Evolutionary conservation across 2,888 invertebrate genomes (phyloP).

Genomic region (Melikaiella ostensackeni): DNA sequence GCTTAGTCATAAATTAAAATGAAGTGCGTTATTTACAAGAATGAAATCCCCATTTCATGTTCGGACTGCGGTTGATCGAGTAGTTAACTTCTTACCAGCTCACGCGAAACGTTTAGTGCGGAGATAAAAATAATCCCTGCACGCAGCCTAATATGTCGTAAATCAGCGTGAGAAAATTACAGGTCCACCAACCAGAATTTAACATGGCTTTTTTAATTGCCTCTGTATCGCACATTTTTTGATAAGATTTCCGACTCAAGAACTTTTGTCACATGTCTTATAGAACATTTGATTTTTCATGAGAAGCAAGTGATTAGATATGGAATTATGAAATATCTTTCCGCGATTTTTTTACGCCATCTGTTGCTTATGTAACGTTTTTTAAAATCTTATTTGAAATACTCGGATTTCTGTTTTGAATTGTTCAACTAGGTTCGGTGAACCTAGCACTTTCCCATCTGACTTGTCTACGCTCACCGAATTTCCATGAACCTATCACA

Average conservation of each 20-base stretch:
- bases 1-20: conserved; percentile 61
- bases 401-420: too few species aligned
- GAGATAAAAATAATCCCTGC: conserved; percentile 27
- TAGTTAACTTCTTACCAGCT: conserved; percentile 29
- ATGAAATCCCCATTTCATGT: conserved; percentile 31
- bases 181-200: conserved; percentile 6
- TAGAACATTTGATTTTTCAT: background rate
- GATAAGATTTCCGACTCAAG: conserved; percentile 21
- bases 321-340: background rate
- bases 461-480: too few species aligned
- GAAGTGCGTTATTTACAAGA: conserved; percentile 61
- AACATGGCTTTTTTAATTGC: conserved; percentile 25
- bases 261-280: background rate
- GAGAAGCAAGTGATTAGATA: background rate
- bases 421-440: too few species aligned
- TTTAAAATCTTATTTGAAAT: too few species aligned
- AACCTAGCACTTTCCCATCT: too few species aligned
- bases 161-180: conserved; percentile 33
- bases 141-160: conserved; percentile 21
- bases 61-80: conserved; percentile 25
- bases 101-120: conserved; percentile 33
- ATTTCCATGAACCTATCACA: too few species aligned
- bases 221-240: background rate
- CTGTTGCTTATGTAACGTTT: background rate
- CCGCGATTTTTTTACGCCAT: background rate